Evolutionary conservation across 2,113 vertebrate genomes (phyloP), one percentile per base, ranked within the genome.

Genomic region (Camelus dromedarius): DNA sequence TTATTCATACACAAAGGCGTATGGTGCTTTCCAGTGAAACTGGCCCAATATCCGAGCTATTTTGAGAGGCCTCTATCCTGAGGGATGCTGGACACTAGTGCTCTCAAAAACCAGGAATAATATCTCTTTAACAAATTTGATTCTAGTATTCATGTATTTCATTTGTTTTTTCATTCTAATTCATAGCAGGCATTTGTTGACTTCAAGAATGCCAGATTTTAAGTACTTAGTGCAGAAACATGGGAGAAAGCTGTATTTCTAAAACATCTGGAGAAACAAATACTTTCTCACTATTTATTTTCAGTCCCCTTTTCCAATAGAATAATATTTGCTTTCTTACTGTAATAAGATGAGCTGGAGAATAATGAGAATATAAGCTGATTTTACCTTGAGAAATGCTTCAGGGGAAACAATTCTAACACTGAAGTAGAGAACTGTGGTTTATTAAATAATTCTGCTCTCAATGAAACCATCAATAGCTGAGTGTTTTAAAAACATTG

Each of bases 311-410:
- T 96, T 90, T 89, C 70, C 54, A 95, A 94, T 66, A 86, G 56
- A 93, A 64, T 92, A 96, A 90, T 96, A 96, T 97, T 97, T 95
- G 50, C 52, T 90, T 95, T 97, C 67, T 82, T 83, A 87, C 80
- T 85, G 35, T 95, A 97, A 97, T 94, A 94, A 97, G 90, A 94
- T 96, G 92, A 95, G 81, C 72, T 69, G 28, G 77, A 93, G 82
- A 96, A 97, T 96, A 97, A 97, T 96, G 90, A 96, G 88, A 86
- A 92, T 60, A 64, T 46, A 80, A 88, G 90, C 46, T 91, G 60
- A 30, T 91, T 96, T 95, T 94, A 97, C 94, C 97, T 97, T 94
- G 93, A 96, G 95, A 96, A 96, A 83, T 94, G 93, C 94, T 98
- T 96, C n/a, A 75, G 95, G 94, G 94, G 75, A 98, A 97, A 95